Conservation (phyloP, 2,797 vertebrate species). For the Cyclopterus lumpus region DNA sequence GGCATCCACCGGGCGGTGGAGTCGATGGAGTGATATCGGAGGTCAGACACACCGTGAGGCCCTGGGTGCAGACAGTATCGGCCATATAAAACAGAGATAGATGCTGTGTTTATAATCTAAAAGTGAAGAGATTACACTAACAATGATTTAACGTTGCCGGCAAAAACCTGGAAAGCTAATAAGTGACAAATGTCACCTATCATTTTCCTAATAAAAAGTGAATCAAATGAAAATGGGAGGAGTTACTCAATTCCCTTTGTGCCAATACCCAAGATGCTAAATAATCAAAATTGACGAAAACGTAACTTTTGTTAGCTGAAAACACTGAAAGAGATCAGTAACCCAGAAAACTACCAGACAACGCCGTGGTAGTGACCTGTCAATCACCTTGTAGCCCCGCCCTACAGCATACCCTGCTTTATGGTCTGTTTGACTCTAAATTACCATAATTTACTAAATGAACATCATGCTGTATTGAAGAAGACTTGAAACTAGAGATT, state of each 20-base stretch:
- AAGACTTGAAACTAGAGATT: no score
- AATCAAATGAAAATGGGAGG: neutral
- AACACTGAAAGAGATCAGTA: neutral
- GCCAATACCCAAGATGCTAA: neutral
- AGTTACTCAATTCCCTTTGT: neutral
- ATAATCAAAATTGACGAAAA: neutral
- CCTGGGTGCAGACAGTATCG: constrained; percentile 49
- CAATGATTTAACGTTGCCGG: no score
- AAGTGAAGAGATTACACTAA: neutral
- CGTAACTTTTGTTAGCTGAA: neutral
- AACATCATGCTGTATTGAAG: no score
- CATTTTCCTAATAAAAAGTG: neutral
- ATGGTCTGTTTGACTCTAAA: no score
- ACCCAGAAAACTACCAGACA: neutral
- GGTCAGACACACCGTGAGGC: constrained; percentile 61
- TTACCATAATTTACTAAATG: no score
- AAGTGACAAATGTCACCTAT: neutral
- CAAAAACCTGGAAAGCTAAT: neutral
- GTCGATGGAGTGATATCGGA: constrained; percentile 63
- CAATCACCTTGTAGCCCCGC: no score
- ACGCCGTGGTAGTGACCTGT: no score
- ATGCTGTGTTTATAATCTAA: neutral
- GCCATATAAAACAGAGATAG: neutral
- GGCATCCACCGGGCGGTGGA: constrained; percentile 67
- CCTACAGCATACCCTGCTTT: no score